Evolutionary conservation across 2,113 vertebrate species (phyloP), one percentile per base, ranked within the genome.

Genomic region (Xenopus borealis): DNA sequence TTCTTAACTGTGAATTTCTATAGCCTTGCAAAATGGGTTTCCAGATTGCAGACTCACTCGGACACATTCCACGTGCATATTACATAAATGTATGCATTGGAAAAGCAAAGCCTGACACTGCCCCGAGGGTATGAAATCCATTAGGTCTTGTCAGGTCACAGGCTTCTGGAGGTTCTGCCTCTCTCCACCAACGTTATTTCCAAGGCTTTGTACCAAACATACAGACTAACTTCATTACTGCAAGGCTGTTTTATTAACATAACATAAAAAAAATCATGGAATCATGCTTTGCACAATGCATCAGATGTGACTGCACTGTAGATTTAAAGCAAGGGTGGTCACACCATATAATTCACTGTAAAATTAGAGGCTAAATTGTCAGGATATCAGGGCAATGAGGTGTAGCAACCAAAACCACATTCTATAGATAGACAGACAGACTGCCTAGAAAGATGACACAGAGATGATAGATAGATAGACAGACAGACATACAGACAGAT

Each of bases 91-190:
- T 69, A 77, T 77, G 74, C 66, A 63, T 44, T 64, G 67, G 59
- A 64, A 69, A 33, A 69, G 74, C 47, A 77, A 64, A 69, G 74
- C 66, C 67, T 76, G 44, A 67, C 53, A 52, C 62, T 44, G 66
- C 33, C 74, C 74, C n/a, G 46, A 70, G 66, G 74, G 66, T 77
- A 77, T 64, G 52, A 77, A 77, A 77, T 77, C 53, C 66, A 77
- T 77, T 77, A 63, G 74, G 74, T 77, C 74, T 77, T 65, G 66
- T 77, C 74, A 77, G 74, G 74, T 77, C 74, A 77, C 74, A 64
- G 53, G 59, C 74, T 63, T 59, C 27, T 57, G 67, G 59, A 77
- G 67, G 74, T 77, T 77, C 47, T 70, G 74, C 74, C 55, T 69
- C 59, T 70, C 53, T 70, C 62, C 67, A 70, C 61, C 58, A 57